Conservation (phyloP, 2,797 vertebrate genomes). For the Malacoraja senta region DNA sequence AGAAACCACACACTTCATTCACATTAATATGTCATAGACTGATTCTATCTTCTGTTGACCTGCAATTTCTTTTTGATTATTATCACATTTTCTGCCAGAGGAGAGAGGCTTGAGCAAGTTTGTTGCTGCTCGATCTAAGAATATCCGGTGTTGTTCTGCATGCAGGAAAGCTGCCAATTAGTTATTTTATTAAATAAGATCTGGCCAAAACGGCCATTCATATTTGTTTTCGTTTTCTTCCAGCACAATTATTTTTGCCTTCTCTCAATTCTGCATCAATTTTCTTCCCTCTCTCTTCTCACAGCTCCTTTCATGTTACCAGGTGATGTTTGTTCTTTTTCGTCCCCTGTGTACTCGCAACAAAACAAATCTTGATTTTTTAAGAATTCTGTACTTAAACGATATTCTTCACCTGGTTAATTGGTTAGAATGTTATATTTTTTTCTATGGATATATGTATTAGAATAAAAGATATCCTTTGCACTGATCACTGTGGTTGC, state of each 20-base stretch:
- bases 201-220: background rate
- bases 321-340: background rate
- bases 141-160: no score
- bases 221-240: background rate
- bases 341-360: no score
- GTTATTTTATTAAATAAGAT: no score
- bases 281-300: background rate
- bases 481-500: background rate
- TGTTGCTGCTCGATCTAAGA: background rate
- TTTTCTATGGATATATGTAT: background rate
- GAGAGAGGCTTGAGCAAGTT: background rate
- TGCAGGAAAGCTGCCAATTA: no score
- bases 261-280: background rate
- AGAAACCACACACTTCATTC: background rate
- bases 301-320: background rate
- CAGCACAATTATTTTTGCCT: background rate
- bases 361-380: background rate
- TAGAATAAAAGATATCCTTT: background rate
- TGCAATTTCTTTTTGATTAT: background rate
- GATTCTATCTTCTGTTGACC: background rate
- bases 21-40: background rate
- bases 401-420: background rate
- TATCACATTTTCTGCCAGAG: background rate
- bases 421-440: background rate
- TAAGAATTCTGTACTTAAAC: background rate